These are phyloP conservation scores for Brachymystax lenok DNA, from an alignment of 2,797 vertebrate species.

Conservation along the genomic window DNA sequence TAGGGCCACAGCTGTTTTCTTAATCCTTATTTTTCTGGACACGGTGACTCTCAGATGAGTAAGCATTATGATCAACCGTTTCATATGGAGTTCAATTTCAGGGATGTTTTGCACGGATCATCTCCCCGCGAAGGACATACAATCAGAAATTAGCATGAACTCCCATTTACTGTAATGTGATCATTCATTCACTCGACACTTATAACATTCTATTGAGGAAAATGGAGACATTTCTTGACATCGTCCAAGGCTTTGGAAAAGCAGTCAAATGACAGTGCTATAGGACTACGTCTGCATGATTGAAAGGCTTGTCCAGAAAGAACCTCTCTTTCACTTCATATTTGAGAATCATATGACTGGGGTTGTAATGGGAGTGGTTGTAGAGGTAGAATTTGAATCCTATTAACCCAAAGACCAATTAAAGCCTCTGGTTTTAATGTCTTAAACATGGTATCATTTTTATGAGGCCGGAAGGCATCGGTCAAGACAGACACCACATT, in stretches of 20 bases:
- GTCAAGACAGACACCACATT: too few relatives aligned
- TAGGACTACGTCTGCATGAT: background rate
- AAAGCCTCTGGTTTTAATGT: too few relatives aligned
- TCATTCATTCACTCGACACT: background rate
- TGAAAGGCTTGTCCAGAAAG: background rate
- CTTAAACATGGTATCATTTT: too few relatives aligned
- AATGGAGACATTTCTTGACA: background rate
- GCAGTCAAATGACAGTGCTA: background rate
- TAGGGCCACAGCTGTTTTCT: background rate
- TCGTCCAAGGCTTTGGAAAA: background rate
- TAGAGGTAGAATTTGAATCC: too few relatives aligned
- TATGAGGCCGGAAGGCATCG: too few relatives aligned
- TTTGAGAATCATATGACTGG: background rate
- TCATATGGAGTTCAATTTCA: too few relatives aligned
- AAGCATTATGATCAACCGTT: background rate
- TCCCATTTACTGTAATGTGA: background rate
- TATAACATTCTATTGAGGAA: background rate
- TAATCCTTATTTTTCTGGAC: background rate
- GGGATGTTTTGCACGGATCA: background rate
- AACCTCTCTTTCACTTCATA: background rate
- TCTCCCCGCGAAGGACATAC: background rate
- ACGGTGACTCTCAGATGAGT: background rate
- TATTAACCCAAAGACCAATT: too few relatives aligned
- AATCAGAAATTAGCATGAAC: background rate
- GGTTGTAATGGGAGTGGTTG: too few relatives aligned